Base-by-base conservation (phyloP, 2,797 vertebrate species). In the Siniperca undulata region DNA sequence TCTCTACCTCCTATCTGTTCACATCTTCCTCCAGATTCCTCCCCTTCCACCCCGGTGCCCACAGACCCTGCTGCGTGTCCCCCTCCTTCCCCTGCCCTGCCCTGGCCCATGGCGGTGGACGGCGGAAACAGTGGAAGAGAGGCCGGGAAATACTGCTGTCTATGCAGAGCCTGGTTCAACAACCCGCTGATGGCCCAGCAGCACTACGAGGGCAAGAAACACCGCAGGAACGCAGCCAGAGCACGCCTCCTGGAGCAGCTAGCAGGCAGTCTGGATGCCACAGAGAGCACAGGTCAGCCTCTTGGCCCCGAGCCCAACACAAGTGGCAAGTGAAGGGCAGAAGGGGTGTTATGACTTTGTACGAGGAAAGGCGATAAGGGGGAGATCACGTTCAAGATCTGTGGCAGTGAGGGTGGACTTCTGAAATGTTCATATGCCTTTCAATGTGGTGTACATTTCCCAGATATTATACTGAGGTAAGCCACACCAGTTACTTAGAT, bases 171-270 rank as follows among this genome's bases (percentile, higher is more conserved):
- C 86, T 97, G 96, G 96, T 97, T 97, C 90, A 97, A 97, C 93
- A 97, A 97, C 91, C 97, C 97, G 0, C 88, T 97, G 87, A 97
- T 97, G 97, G 97, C 97, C 74, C 96, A 97, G 86, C 96, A 97
- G 84, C 97, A 97, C 87, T 97, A 97, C 52, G 95, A 97, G 86
- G 97, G 97, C 70, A 97, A 97, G 86, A 97, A 97, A 66, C 97
- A 97, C 92, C 96, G 96, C 84, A 95, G 96, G 87, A 97, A 97
- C 5, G 97, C 96, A 0, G 95, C 96, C n/a, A 89, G 96, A 50
- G 93, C 95, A 2, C 94, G 94, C 53, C 95, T 97, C 14, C 89
- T 97, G 90, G 95, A 97, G 87, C 96, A 96, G 90, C 94, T 97
- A 61, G 93, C 96, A 1, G 96, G 94, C 50, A 96, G 96, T 80